Evolutionary conservation across 2,113 vertebrate genomes (phyloP).

Genomic region (Petrocephalus microphthalmus): DNA sequence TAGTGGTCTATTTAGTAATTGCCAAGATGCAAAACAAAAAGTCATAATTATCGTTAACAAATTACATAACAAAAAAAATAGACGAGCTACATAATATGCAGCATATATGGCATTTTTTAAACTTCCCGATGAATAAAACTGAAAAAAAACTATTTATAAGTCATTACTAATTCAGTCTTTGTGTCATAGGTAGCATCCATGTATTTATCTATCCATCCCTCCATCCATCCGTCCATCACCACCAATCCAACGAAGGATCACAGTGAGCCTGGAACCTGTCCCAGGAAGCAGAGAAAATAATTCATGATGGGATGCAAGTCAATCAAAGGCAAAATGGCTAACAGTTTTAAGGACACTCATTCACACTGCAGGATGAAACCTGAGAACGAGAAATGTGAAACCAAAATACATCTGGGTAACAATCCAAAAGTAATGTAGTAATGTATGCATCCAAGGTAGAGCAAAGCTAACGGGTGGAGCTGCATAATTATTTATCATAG

Average conservation of each 20-base stretch:
- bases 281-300: neutral
- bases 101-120: neutral
- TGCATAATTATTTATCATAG: neutral
- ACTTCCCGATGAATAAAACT: neutral
- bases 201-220: neutral
- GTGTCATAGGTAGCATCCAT: neutral
- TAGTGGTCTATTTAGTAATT: conserved; percentile 18
- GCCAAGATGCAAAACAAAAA: neutral
- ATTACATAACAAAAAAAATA: neutral
- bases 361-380: neutral
- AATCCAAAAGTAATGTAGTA: neutral
- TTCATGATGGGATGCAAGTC: neutral
- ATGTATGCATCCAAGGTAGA: neutral
- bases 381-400: neutral
- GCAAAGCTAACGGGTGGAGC: neutral
- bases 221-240: neutral
- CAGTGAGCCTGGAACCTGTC: neutral
- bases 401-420: neutral
- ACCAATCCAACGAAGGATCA: neutral
- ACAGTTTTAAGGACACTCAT: neutral
- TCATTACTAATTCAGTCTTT: neutral
- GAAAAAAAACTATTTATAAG: neutral
- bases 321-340: neutral
- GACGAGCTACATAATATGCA: neutral
- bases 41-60: neutral